Conservation (phyloP, 2,888 invertebrate genomes). For the Dugesia japonica region DNA sequence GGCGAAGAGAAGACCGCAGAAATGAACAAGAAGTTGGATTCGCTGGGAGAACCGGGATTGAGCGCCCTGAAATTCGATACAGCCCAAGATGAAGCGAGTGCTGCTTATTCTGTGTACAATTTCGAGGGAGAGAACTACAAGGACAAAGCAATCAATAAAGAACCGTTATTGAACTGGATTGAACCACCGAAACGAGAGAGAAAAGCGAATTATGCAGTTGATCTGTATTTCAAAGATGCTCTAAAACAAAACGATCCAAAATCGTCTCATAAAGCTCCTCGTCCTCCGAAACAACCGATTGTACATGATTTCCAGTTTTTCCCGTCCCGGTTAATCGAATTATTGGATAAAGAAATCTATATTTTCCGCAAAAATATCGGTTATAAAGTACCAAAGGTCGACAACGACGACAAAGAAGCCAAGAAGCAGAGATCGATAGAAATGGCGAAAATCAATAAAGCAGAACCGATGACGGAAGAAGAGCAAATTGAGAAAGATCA, state of each 20-base stretch:
- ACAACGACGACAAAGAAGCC: constrained; percentile 21
- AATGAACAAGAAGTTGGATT: constrained; percentile 69
- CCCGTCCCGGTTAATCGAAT: constrained; percentile 83
- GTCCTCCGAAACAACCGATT: constrained; percentile 93
- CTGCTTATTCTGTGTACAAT: constrained; percentile 61
- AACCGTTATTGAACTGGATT: constrained; percentile 76
- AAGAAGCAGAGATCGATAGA: constrained; percentile 17
- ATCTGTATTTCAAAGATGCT: constrained; percentile 89
- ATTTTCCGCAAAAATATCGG: constrained; percentile 74
- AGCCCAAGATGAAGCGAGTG: constrained; percentile 45
- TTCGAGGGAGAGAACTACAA: constrained; percentile 94
- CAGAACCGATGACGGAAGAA: constrained; percentile 72
- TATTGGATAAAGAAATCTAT: constrained; percentile 92
- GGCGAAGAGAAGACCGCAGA: constrained; percentile 56
- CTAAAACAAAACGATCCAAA: constrained; percentile 84
- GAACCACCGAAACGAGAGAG: constrained; percentile 96
- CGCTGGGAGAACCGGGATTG: constrained; percentile 73
- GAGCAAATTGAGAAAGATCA: constrained; percentile 78
- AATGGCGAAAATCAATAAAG: constrained; percentile 86
- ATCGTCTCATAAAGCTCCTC: constrained; percentile 70
- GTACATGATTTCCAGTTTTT: constrained; percentile 99
- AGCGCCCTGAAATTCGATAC: constrained; percentile 78
- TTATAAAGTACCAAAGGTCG: constrained; percentile 51
- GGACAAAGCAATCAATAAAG: constrained; percentile 37
- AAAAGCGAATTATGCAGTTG: constrained; percentile 95